Conservation (phyloP, 2,797 vertebrate species). For the Anabacerthia variegaticeps region DNA sequence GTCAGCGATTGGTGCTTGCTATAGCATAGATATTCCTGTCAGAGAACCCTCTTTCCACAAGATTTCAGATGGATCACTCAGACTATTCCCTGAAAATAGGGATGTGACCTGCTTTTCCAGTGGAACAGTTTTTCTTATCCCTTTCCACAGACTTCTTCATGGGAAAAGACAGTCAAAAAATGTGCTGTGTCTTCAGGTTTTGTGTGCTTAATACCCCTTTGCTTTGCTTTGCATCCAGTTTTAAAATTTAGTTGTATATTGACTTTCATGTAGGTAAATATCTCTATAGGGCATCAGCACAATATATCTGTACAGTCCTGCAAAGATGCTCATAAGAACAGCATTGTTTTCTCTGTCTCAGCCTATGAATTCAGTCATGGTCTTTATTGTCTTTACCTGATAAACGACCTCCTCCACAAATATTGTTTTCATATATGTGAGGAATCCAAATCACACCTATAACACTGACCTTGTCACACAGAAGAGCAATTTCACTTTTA, state of each 20-base stretch:
- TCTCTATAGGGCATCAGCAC: neutral
- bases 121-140: neutral
- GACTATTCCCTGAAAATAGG: neutral
- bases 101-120: neutral
- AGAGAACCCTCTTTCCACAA: neutral
- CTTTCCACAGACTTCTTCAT: neutral
- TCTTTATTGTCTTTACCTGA: conserved; percentile 48
- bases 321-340: conserved; percentile 8
- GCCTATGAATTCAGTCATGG: neutral
- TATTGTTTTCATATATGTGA: conserved; percentile 8
- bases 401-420: conserved; percentile 34
- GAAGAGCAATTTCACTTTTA: conserved; percentile 4
- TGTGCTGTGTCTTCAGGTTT: neutral
- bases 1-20: neutral
- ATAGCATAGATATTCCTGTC: neutral
- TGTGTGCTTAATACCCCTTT: neutral
- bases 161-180: neutral
- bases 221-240: neutral
- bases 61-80: neutral
- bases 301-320: neutral
- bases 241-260: neutral
- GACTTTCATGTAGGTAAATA: conserved; percentile 9
- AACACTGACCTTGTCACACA: neutral
- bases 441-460: neutral
- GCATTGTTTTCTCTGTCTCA: conserved; percentile 29